Evolutionary conservation across 2,888 invertebrate species (phyloP), one percentile per base, ranked within the genome.

Genomic region (Notodonta dromedarius): DNA sequence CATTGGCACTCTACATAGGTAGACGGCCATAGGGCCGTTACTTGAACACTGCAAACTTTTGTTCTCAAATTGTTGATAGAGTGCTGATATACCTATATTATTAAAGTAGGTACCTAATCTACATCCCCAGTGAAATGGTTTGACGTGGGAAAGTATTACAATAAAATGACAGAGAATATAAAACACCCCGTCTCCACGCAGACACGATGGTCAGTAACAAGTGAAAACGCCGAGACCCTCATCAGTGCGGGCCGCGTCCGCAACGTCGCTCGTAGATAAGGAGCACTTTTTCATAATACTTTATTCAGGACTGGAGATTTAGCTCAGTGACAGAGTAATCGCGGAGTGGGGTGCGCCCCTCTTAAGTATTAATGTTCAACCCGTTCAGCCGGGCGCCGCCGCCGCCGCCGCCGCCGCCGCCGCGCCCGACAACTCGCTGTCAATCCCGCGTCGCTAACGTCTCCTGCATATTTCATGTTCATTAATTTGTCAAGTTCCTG

Each of bases 221-320:
- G 78, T 78, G 65, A 66, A 73, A 75, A 61, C 77, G 72, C 78
- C 75, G 78, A 76, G 82, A 93, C 93, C 93, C 93, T 92, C 91
- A 88, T 93, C 93, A 91, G 81, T 74, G 74, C 70, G 79, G 78
- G 75, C 65, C 61, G 62, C 65, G 70, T 62, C 70, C 78, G 81
- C 80, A 83, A 80, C 60, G 74, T 82, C 76, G 70, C 71, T 70
- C 75, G 79, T 78, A 87, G 93, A 93, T 93, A 93, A 93, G 89
- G 83, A 90, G 79, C 85, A 90, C 91, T 93, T 93, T 93, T 93
- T 93, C 88, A 87, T 89, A 85, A 93, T 92, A 91, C 92, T 93
- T 93, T 93, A 92, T 93, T 93, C 91, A 93, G 87, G 80, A 72
- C 78, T 78, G 82, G 87, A 90, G 88, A 85, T 89, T 90, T 85